Evolutionary conservation across 2,113 vertebrate genomes (phyloP).

Genomic region (Phasianus colchicus): DNA sequence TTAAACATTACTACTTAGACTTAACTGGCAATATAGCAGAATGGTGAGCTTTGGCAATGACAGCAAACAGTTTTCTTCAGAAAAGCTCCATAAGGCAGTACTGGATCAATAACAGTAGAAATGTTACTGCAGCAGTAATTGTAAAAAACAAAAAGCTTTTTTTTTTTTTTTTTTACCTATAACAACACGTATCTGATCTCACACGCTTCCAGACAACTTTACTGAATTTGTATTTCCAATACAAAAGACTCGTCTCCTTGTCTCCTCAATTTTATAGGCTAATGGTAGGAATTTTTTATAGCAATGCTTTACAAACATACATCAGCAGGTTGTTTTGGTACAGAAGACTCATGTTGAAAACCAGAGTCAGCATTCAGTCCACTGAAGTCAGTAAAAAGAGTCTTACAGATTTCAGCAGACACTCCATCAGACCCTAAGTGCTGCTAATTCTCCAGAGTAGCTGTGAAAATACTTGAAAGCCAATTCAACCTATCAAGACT

Average conservation of each 20-base stretch:
- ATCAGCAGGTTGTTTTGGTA: background rate
- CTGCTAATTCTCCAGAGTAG: background rate
- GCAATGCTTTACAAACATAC: background rate
- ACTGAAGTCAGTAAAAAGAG: background rate
- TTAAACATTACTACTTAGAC: background rate
- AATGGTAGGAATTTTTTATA: background rate
- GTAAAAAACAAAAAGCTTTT: background rate
- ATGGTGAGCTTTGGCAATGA: background rate
- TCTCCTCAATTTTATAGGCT: background rate
- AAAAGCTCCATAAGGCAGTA: background rate
- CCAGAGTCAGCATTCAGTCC: background rate
- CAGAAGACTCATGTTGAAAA: background rate
- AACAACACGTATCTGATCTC: background rate
- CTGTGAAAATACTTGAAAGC: background rate
- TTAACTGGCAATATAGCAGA: background rate
- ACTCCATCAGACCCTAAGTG: background rate
- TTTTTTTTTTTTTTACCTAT: background rate
- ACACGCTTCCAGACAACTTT: background rate
- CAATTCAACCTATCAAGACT: background rate
- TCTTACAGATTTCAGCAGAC: conserved; percentile 7
- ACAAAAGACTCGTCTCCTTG: background rate
- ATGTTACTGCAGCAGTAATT: background rate
- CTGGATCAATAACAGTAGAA: background rate
- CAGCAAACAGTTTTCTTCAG: background rate
- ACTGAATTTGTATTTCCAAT: background rate